Evolutionary conservation across 2,888 invertebrate genomes (phyloP).

Genomic region (Scrobipalpa atriplicella): DNA sequence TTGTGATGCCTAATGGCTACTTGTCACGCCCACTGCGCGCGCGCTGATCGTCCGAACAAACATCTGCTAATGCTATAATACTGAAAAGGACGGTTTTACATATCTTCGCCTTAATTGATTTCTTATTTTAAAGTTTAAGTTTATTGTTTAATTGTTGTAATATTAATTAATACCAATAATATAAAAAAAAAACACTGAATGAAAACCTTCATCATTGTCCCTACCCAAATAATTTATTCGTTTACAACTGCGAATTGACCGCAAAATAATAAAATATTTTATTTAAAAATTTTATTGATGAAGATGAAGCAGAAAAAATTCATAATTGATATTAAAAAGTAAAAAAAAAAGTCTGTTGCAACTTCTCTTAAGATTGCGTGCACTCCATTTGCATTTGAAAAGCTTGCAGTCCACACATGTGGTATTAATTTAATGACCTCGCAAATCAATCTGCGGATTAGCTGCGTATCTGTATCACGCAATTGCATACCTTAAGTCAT

Average conservation of each 20-base stretch:
- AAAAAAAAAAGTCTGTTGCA: background rate
- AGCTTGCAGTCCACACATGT: constrained; percentile 43
- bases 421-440: constrained; percentile 21
- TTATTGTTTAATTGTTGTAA: too few relatives aligned
- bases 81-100: background rate
- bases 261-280: too few relatives aligned
- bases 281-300: too few relatives aligned
- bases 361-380: background rate
- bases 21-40: constrained; percentile 6
- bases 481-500: constrained; percentile 51
- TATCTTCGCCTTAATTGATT: background rate
- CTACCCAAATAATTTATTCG: too few relatives aligned
- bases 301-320: too few relatives aligned
- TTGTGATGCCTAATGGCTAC: constrained; percentile 46
- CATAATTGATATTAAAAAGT: too few relatives aligned
- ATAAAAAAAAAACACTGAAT: too few relatives aligned
- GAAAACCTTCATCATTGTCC: too few relatives aligned
- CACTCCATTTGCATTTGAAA: background rate
- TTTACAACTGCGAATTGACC: too few relatives aligned
- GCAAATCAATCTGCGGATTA: background rate
- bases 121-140: background rate
- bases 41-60: background rate
- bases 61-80: background rate
- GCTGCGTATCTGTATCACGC: constrained; percentile 44
- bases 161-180: too few relatives aligned